Percentiles rank a stretch among this genome's conserved stretches.
Conservation (phyloP, 2,113 vertebrate genomes). For the Hypanus sabinus region DNA sequence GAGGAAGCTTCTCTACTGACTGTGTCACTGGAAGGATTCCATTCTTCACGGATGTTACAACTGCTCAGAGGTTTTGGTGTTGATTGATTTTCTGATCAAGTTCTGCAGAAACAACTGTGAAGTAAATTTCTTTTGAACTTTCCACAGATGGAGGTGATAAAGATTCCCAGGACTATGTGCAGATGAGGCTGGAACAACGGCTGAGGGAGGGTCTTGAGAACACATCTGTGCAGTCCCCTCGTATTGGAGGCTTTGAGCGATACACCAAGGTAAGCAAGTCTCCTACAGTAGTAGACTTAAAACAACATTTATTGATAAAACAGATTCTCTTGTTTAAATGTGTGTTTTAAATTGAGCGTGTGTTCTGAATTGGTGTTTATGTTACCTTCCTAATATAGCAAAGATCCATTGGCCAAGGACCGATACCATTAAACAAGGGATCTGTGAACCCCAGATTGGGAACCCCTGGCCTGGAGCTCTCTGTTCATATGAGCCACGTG, state of each 20-base stretch:
- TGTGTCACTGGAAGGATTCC: not conserved
- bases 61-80: not conserved
- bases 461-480: not conserved
- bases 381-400: not conserved
- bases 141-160: conserved; percentile 80
- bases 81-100: not conserved
- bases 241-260: conserved; percentile 81
- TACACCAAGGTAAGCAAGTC: conserved; percentile 73
- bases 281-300: not conserved
- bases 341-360: not conserved
- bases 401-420: too few relatives aligned
- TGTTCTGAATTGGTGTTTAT: not conserved
- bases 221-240: conserved; percentile 47
- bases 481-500: not conserved
- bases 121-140: not conserved
- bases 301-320: not conserved
- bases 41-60: not conserved
- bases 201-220: conserved; percentile 69
- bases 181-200: conserved; percentile 75
- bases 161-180: conserved; percentile 79
- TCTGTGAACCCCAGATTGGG: too few relatives aligned
- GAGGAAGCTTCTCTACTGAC: too few relatives aligned
- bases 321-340: not conserved
- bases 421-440: too few relatives aligned
- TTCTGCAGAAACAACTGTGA: not conserved